phyloP scores from a whole-genome alignment of 2,113 vertebrate genomes.

The Pimephales promelas region DNA sequence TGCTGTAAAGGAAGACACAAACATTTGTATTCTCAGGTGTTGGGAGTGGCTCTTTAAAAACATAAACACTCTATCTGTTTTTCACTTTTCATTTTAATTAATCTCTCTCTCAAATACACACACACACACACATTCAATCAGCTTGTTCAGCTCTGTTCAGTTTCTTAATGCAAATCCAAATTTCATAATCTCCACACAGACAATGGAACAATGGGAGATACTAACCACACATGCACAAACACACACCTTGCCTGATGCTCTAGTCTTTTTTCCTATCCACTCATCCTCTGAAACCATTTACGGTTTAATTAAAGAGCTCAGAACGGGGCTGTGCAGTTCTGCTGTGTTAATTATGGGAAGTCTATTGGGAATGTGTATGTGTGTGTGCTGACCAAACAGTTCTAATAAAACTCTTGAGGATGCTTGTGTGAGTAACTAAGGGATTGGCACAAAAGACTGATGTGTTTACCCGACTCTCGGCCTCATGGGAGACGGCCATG shows the following conservation, averaged over 20 bases:
- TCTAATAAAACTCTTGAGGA: conserved; percentile 34
- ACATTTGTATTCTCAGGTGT: not conserved
- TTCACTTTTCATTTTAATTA: not conserved
- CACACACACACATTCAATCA: not conserved
- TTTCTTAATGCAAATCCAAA: not conserved
- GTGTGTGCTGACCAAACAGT: conserved; percentile 26
- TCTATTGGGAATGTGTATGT: conserved; percentile 15
- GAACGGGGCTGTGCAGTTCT: conserved; percentile 42
- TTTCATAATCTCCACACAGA: not conserved
- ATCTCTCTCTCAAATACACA: not conserved
- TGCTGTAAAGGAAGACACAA: not conserved
- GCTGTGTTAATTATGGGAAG: conserved; percentile 52
- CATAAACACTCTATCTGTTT: conserved; percentile 8
- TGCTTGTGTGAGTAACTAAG: not conserved
- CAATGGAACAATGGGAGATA: conserved; percentile 5
- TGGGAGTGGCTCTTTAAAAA: conserved; percentile 14
- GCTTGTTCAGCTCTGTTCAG: not conserved
- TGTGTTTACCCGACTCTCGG: not conserved
- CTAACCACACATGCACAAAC: not conserved
- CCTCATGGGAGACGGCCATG: not conserved
- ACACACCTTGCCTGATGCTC: not conserved
- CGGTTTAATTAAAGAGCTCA: conserved; percentile 56
- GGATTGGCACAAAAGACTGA: not conserved
- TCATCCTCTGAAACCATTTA: conserved; percentile 50
- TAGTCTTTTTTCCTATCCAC: conserved; percentile 28